Base-by-base conservation (phyloP, 2,113 vertebrate genomes). In the Lepisosteus oculatus region DNA sequence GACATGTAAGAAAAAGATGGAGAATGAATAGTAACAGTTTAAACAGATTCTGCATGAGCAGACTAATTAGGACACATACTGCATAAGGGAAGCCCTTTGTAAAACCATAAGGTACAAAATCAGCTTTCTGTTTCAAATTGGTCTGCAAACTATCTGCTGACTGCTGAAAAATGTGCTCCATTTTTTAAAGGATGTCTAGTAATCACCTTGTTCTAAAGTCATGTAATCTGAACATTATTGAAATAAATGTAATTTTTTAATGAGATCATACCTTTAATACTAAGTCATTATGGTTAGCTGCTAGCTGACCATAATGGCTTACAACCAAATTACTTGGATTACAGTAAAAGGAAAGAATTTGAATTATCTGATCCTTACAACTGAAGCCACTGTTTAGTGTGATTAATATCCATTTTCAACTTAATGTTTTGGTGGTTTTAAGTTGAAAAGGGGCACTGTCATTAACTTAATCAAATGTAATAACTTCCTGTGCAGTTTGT, bases 401-500 rank as follows among this genome's bases (percentile, higher is more conserved):
- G 57, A 45, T n/a, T 70, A 62, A 70, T 62, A 57, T 6, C 47
- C 43, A 44, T 15, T 70, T 62, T 61, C 15, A 62, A 62, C 13
- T 17, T 47, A 47, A 1, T 70, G 43, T 42, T 47, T 44, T 69
- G 29, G 67, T 13, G 41, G 55, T 56, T 8, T 68, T 14, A 13
- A 6, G 17, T 57, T 69, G 67, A 57, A 9, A 51, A 59, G 43
- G 2, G 57, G 5, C 54, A 54, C 67, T 12, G 12, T 12, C 67
- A 68, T 56, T 68, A 56, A 68, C 17, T 29, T 68, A 42, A 68
- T 68, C 51, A 56, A 55, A 17, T 59, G 11, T 59, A 59, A 57
- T 57, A 43, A 69, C 55, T 69, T 69, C 41, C 67, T 57, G 67
- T 11, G 43, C 66, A 67, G 66, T 67, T 43, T 69, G 14, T 59